Evolutionary conservation across 2,888 invertebrate genomes (phyloP).

Genomic region (Syrista parreyssii): DNA sequence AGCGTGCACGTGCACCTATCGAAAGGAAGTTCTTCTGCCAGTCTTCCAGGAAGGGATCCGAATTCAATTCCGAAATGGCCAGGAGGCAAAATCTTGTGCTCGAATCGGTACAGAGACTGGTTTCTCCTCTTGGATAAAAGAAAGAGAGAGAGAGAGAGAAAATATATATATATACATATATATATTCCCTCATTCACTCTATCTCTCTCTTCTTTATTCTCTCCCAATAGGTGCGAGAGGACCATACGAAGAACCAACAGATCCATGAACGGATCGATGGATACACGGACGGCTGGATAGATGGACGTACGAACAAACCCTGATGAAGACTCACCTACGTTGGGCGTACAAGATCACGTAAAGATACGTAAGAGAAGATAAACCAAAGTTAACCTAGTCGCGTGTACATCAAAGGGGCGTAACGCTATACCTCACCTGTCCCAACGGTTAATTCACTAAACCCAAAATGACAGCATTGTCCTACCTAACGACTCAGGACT

Average conservation of each 20-base stretch:
- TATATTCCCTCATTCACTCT: background rate
- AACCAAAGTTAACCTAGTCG: constrained; percentile 35
- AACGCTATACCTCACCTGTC: constrained; percentile 58
- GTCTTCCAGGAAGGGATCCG: background rate
- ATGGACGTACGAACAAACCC: constrained; percentile 21
- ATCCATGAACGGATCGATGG: background rate
- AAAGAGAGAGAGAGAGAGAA: background rate
- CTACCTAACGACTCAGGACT: constrained; percentile 16
- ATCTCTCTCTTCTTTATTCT: background rate
- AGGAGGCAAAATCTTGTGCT: background rate
- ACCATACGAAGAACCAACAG: background rate
- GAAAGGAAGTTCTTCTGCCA: background rate
- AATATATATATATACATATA: too few species aligned
- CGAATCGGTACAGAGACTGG: background rate
- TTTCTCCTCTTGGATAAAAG: background rate
- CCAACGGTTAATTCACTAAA: constrained; percentile 53
- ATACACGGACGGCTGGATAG: constrained; percentile 16
- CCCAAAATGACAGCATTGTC: constrained; percentile 41
- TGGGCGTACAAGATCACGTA: constrained; percentile 37
- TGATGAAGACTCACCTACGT: constrained; percentile 26
- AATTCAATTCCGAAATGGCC: background rate
- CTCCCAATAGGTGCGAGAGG: background rate
- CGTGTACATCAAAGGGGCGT: constrained; percentile 58
- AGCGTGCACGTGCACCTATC: background rate
- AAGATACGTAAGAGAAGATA: constrained; percentile 38